These are phyloP conservation scores for Heliconius himera DNA, from an alignment of 1,140 invertebrate genomes.

Conservation along the genomic window DNA sequence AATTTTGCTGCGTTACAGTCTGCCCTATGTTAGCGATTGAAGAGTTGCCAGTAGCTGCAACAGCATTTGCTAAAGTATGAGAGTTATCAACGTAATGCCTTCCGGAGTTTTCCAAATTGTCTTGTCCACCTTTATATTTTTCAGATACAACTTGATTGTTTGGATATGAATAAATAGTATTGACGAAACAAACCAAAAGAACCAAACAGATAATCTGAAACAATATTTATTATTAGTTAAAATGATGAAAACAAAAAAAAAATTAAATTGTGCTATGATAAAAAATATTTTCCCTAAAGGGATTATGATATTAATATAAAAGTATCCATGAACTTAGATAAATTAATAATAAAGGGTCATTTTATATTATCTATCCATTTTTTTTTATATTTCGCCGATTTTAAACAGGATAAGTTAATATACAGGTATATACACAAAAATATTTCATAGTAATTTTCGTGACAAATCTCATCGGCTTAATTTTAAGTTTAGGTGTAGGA, in stretches of 20 bases:
- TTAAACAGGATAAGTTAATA: no score
- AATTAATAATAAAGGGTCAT: no score
- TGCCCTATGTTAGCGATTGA: background rate
- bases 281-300: no score
- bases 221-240: background rate
- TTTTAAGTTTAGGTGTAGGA: no score
- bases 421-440: no score
- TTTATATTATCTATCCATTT: no score
- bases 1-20: background rate
- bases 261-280: no score
- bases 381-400: no score
- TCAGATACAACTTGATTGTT: background rate
- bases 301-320: no score
- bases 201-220: background rate
- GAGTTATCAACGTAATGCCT: slow-evolving; percentile 5
- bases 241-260: background rate
- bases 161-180: background rate
- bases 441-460: no score
- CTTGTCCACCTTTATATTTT: background rate
- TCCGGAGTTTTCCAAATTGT: background rate
- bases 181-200: background rate
- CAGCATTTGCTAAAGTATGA: background rate
- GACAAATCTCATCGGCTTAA: no score
- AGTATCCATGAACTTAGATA: no score
- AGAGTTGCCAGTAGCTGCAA: background rate